These are phyloP conservation scores for Corvus moneduloides DNA, from an alignment of 2,113 vertebrate genomes.

Conservation along the genomic window DNA sequence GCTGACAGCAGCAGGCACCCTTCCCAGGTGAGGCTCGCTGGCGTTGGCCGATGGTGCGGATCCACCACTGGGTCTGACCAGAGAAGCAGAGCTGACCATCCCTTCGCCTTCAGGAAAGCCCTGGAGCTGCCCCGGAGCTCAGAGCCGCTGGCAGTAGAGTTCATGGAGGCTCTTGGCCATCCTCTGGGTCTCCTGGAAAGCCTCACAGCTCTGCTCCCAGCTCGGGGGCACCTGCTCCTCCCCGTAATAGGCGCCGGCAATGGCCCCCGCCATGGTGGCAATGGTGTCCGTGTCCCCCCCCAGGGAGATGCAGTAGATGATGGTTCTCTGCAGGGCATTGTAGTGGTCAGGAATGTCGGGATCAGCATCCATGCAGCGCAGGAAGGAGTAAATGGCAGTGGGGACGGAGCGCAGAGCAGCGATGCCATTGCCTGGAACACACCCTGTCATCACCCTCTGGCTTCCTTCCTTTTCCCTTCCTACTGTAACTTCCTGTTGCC, in stretches of 20 bases:
- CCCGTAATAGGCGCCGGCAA: conserved; percentile 94
- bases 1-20: background rate
- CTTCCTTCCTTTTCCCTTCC: background rate
- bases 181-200: conserved; percentile 83
- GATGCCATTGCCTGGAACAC: conserved; percentile 88
- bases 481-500: rapidly evolving
- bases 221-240: conserved; percentile 82
- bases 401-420: conserved; percentile 94
- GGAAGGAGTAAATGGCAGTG: conserved; percentile 95
- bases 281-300: conserved; percentile 99
- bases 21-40: background rate
- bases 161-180: conserved; percentile 81
- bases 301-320: conserved; percentile 91
- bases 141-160: conserved; percentile 77
- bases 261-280: conserved; percentile 97
- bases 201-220: conserved; percentile 92
- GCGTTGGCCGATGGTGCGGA: rapidly evolving
- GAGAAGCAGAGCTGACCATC: background rate
- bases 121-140: background rate
- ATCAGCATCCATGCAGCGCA: conserved; percentile 88
- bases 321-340: conserved; percentile 87
- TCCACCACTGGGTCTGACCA: background rate
- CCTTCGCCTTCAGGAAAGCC: background rate
- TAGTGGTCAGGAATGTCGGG: conserved; percentile 85
- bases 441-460: background rate